Evolutionary conservation across 2,888 invertebrate genomes (phyloP).

Genomic region (Leucoptera coffeella): DNA sequence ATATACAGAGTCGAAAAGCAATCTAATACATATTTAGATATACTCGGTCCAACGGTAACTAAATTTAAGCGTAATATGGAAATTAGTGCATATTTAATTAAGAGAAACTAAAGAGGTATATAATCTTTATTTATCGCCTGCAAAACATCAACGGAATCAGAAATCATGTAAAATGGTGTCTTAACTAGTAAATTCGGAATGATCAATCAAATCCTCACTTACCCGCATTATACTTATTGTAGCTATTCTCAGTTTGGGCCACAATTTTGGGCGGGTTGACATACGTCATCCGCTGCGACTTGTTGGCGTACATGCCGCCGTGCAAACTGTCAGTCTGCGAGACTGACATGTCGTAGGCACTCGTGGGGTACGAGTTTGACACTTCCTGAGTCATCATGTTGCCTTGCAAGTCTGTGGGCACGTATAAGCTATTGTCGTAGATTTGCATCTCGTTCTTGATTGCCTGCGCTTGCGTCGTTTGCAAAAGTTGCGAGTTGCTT

Average conservation of each 20-base stretch:
- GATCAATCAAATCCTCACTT: conserved; percentile 5
- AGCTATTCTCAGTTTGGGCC: conserved; percentile 19
- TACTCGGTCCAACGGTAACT: too few relatives aligned
- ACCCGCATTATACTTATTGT: conserved; percentile 32
- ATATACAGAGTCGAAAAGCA: too few relatives aligned
- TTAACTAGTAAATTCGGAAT: too few relatives aligned
- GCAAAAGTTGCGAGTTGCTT: conserved; percentile 36
- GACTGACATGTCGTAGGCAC: conserved; percentile 18
- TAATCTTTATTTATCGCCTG: too few relatives aligned
- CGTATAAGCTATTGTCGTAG: conserved; percentile 27
- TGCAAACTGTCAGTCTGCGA: conserved; percentile 17
- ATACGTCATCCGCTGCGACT: conserved; percentile 21
- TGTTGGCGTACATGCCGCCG: conserved; percentile 16
- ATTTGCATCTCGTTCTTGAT: conserved; percentile 35
- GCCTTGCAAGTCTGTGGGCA: conserved; percentile 27
- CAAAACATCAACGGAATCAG: too few relatives aligned
- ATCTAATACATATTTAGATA: too few relatives aligned
- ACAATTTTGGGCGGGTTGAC: conserved; percentile 23
- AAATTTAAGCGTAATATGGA: too few relatives aligned
- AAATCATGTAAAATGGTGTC: too few relatives aligned
- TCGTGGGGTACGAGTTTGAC: conserved; percentile 17
- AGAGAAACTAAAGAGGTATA: too few relatives aligned
- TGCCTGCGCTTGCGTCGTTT: conserved; percentile 20
- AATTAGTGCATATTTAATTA: too few relatives aligned
- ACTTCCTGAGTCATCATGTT: conserved; percentile 27